Percentiles rank a stretch among this genome's conserved stretches.
Conservation (phyloP, 2,888 invertebrate genomes). For the Hermaeophaga mercurialis region DNA sequence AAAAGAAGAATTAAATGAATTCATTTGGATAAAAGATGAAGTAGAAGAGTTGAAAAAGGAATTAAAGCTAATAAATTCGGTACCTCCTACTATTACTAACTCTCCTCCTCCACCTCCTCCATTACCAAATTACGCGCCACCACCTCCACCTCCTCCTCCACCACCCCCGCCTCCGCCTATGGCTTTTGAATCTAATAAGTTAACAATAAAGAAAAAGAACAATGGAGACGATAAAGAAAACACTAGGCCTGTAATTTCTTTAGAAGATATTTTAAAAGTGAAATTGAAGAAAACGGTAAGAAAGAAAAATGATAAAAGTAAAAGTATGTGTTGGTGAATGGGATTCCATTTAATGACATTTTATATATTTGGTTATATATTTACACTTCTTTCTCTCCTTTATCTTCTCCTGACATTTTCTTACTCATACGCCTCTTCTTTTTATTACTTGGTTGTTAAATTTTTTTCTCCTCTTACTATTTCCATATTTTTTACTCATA, state of each 20-base stretch:
- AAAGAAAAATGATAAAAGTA: slow-evolving; percentile 23
- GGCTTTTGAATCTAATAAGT: slow-evolving; percentile 26
- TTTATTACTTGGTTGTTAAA: too few species aligned
- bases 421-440: too few species aligned
- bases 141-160: slow-evolving; percentile 41
- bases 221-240: slow-evolving; percentile 29
- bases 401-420: too few species aligned
- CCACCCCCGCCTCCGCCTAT: slow-evolving; percentile 46
- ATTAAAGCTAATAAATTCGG: slow-evolving; percentile 22
- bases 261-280: slow-evolving; percentile 55
- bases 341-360: too few species aligned
- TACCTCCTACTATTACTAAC: slow-evolving; percentile 11
- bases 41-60: slow-evolving; percentile 37
- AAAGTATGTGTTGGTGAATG: too few species aligned
- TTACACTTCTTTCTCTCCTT: not conserved
- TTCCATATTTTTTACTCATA: too few species aligned
- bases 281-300: slow-evolving; percentile 54
- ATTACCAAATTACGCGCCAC: slow-evolving; percentile 33
- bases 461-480: too few species aligned
- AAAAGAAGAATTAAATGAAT: slow-evolving; percentile 33
- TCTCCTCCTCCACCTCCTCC: slow-evolving; percentile 45
- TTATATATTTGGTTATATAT: slow-evolving; percentile 7
- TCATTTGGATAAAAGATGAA: slow-evolving; percentile 36
- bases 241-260: slow-evolving; percentile 51
- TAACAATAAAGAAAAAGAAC: slow-evolving; percentile 38